phyloP scores from a whole-genome alignment of 2,113 vertebrate genomes.

The Gymnarchus niloticus region DNA sequence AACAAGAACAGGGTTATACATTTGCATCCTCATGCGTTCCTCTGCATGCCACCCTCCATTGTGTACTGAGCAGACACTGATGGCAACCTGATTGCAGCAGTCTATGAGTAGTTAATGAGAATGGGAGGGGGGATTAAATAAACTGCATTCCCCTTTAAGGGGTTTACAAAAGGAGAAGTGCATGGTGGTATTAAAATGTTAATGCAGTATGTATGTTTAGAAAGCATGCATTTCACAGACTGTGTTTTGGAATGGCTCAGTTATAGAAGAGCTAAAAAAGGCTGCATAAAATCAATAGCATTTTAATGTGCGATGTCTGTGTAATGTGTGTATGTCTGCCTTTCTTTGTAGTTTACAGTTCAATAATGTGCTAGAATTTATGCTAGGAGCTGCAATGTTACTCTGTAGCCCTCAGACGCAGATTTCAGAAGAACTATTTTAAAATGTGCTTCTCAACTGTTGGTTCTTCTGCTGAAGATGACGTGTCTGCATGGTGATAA shows the following conservation, averaged over 20 bases:
- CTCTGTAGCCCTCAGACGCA: constrained; percentile 16
- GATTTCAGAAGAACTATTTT: neutral
- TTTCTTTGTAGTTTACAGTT: neutral
- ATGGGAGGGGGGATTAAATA: neutral
- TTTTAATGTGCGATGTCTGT: neutral
- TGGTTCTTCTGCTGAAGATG: constrained; percentile 5
- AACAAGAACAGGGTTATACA: too few species aligned
- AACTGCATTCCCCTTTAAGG: constrained; percentile 8
- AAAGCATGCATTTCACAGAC: neutral
- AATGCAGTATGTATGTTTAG: neutral
- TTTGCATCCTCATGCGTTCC: neutral
- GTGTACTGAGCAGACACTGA: neutral
- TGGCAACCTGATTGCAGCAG: neutral
- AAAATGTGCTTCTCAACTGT: neutral
- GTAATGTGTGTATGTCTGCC: neutral
- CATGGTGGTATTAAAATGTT: neutral
- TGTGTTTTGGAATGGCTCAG: neutral
- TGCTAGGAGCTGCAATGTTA: neutral
- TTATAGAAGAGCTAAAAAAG: neutral
- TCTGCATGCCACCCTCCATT: neutral
- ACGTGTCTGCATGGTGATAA: neutral
- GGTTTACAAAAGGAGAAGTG: neutral
- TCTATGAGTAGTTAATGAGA: neutral
- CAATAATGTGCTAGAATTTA: neutral
- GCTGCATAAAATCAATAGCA: neutral